Conservation (phyloP, 2,797 vertebrate species). For the Nyctalus aviator region DNA sequence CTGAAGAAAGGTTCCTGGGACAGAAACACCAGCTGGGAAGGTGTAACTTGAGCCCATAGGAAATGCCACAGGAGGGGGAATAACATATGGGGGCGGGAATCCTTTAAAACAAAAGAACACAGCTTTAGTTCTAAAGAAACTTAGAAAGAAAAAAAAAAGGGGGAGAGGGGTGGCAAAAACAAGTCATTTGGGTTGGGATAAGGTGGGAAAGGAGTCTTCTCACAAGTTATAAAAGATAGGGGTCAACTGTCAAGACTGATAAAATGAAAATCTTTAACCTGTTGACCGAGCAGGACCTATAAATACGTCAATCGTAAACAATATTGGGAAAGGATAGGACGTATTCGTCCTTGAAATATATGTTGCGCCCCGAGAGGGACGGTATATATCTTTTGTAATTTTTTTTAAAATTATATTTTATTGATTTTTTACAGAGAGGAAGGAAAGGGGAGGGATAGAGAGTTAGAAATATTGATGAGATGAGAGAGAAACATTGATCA, state of each 20-base stretch:
- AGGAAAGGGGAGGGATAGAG: too few species aligned
- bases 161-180: neutral
- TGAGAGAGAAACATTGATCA: too few species aligned
- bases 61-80: conserved; percentile 96
- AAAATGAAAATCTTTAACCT: conserved; percentile 12
- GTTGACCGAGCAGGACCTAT: too few species aligned
- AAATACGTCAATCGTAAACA: too few species aligned
- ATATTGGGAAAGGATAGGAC: too few species aligned
- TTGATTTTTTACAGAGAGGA: too few species aligned
- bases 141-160: neutral
- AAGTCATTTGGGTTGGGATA: neutral
- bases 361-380: too few species aligned
- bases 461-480: too few species aligned
- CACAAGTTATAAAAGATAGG: conserved; percentile 32
- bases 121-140: conserved; percentile 70
- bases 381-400: too few species aligned
- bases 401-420: too few species aligned
- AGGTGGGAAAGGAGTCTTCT: neutral
- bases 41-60: conserved; percentile 96
- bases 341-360: too few species aligned
- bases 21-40: conserved; percentile 95
- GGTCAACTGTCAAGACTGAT: neutral
- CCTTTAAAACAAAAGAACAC: conserved; percentile 88
- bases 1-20: conserved; percentile 95
- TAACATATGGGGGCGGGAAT: conserved; percentile 97